These are phyloP conservation scores for Triplophysa bombifrons DNA, from an alignment of 2,797 vertebrate genomes.

Conservation along the genomic window DNA sequence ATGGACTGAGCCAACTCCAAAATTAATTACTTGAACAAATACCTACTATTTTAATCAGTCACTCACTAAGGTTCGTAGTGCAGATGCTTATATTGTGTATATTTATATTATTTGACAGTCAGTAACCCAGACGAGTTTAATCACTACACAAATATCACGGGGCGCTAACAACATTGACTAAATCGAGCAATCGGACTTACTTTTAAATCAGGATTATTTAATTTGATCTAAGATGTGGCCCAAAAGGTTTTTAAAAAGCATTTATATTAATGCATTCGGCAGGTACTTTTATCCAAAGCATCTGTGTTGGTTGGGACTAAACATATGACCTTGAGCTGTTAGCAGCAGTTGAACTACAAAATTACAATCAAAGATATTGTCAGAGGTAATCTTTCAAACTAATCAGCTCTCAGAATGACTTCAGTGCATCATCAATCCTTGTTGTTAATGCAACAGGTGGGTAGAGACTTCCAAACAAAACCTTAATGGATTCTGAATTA, in stretches of 20 bases:
- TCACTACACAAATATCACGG: background rate
- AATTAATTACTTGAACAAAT: background rate
- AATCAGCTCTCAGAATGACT: conserved; percentile 5
- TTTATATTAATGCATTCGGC: background rate
- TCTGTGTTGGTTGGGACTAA: background rate
- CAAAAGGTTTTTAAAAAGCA: background rate
- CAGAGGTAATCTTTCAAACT: background rate
- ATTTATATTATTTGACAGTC: background rate
- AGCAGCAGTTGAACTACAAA: background rate
- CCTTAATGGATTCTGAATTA: background rate
- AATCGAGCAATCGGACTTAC: background rate
- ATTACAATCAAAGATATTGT: background rate
- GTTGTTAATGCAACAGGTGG: background rate
- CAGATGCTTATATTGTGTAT: background rate
- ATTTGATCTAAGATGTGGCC: background rate
- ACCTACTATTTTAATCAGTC: background rate
- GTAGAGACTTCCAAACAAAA: background rate
- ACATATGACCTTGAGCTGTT: conserved; percentile 1
- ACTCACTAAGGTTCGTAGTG: background rate
- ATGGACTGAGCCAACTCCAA: background rate
- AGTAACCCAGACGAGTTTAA: background rate
- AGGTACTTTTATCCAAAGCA: background rate
- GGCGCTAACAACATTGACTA: background rate
- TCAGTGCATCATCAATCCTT: background rate
- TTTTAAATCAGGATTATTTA: background rate